Conservation (phyloP, 2,113 vertebrate genomes). For the Erpornis zantholeuca region DNA sequence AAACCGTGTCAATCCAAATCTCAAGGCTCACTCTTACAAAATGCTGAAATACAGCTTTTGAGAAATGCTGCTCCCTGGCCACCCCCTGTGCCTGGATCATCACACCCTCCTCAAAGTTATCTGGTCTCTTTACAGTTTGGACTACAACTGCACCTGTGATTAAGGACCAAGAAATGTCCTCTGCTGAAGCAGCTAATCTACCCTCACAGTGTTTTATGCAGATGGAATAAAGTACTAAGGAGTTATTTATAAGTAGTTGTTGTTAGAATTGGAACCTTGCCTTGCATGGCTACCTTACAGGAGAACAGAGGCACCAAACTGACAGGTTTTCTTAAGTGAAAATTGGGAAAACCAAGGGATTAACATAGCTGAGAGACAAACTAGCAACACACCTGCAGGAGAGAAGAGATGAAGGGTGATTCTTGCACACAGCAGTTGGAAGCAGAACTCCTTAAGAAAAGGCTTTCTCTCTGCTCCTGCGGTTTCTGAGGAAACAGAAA, state of each 20-base stretch:
- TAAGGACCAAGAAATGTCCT: neutral
- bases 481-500: neutral
- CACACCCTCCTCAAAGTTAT: neutral
- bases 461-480: neutral
- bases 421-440: neutral
- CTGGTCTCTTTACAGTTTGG: neutral
- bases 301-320: neutral
- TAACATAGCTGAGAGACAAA: neutral
- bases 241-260: neutral
- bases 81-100: neutral
- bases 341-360: neutral
- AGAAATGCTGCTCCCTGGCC: neutral
- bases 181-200: neutral
- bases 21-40: neutral
- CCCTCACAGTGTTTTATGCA: neutral
- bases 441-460: neutral
- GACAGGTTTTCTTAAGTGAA: neutral
- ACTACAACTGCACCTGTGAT: neutral
- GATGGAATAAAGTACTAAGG: neutral
- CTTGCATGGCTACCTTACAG: neutral
- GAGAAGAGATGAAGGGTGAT: neutral
- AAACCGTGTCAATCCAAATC: fast-evolving
- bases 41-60: neutral
- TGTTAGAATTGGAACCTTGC: neutral
- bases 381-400: neutral